These are phyloP conservation scores for Drosophila eohydei DNA, from an alignment of 2,888 invertebrate genomes.

Conservation along the genomic window DNA sequence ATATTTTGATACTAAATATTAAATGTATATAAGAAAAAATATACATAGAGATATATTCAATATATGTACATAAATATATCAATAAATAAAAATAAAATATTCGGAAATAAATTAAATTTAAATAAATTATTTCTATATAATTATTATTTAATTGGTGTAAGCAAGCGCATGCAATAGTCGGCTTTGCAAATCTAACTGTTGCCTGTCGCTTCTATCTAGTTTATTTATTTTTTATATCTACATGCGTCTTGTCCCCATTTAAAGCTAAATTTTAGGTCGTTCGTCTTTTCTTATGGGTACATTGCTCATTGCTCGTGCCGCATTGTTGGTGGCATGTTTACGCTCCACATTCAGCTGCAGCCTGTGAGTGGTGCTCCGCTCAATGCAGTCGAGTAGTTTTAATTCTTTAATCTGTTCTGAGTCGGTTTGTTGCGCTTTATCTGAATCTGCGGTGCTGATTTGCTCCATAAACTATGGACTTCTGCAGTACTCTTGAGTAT, in stretches of 20 bases:
- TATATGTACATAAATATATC: neutral
- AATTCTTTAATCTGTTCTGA: slow-evolving; percentile 68
- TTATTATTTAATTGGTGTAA: neutral
- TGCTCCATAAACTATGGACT: slow-evolving; percentile 33
- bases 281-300: slow-evolving; percentile 62
- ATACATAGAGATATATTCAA: no score
- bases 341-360: slow-evolving; percentile 53
- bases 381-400: slow-evolving; percentile 65
- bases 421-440: slow-evolving; percentile 43
- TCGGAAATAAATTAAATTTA: no score
- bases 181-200: neutral
- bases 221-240: slow-evolving; percentile 33
- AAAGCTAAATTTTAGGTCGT: slow-evolving; percentile 69
- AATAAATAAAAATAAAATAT: neutral
- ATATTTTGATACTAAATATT: no score
- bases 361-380: slow-evolving; percentile 32
- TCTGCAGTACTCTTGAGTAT: slow-evolving; percentile 21
- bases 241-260: slow-evolving; percentile 67
- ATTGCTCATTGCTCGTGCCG: slow-evolving; percentile 29
- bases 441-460: slow-evolving; percentile 53
- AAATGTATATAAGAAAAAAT: no score
- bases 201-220: neutral
- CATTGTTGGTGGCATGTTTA: slow-evolving; percentile 45
- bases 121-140: no score
- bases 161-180: neutral